Conservation (phyloP, 2,888 invertebrate species). For the Margaritifera margaritifera region DNA sequence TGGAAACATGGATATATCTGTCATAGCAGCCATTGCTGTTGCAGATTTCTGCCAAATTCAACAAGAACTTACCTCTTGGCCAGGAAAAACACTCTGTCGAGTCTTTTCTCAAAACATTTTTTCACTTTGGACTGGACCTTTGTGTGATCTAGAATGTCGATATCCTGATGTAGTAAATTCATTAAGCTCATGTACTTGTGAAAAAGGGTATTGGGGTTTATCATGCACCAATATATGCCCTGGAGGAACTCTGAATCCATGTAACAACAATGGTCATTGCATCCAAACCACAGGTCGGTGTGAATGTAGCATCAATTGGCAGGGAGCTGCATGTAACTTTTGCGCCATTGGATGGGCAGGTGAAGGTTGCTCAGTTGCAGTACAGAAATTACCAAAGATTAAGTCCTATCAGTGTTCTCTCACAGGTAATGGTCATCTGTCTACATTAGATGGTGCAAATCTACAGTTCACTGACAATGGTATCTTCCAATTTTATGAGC, state of each 20-base stretch:
- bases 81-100: slow-evolving; percentile 30
- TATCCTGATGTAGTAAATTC: neutral
- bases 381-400: slow-evolving; percentile 9
- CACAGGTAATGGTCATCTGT: slow-evolving; percentile 40
- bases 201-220: slow-evolving; percentile 46
- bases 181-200: slow-evolving; percentile 33
- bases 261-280: slow-evolving; percentile 46
- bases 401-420: slow-evolving; percentile 18
- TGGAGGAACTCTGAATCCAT: slow-evolving; percentile 43
- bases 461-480: slow-evolving; percentile 32
- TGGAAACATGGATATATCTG: slow-evolving; percentile 17
- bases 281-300: slow-evolving; percentile 38
- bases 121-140: slow-evolving; percentile 25
- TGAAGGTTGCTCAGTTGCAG: slow-evolving; percentile 37
- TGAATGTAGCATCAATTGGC: slow-evolving; percentile 38
- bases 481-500: slow-evolving; percentile 21
- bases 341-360: slow-evolving; percentile 47
- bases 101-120: slow-evolving; percentile 15
- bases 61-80: slow-evolving; percentile 23
- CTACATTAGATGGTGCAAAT: slow-evolving; percentile 49
- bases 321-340: slow-evolving; percentile 33
- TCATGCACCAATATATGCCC: slow-evolving; percentile 43
- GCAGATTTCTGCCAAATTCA: slow-evolving; percentile 25
- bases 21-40: slow-evolving; percentile 19
- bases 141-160: slow-evolving; percentile 25